A percentile compares a stretch with the other conserved stretches of the same genome.
These are phyloP conservation scores for Ptilonorhynchus violaceus DNA, from an alignment of 2,113 vertebrate genomes.

Conservation along the genomic window DNA sequence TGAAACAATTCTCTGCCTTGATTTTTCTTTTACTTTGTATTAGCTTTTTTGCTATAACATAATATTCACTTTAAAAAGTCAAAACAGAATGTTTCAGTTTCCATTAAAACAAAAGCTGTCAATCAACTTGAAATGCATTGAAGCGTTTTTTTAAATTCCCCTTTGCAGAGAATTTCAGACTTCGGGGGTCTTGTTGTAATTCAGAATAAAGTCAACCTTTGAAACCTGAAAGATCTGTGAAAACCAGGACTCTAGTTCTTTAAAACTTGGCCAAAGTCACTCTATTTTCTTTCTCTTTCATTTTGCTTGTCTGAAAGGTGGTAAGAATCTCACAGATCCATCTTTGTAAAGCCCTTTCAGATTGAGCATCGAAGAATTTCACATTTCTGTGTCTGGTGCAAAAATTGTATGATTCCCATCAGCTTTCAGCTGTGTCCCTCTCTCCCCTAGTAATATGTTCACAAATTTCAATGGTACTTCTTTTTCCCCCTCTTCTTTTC, in stretches of 20 bases:
- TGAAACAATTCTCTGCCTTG: background rate
- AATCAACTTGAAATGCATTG: background rate
- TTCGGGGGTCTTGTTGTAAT: background rate
- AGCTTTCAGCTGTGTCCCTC: background rate
- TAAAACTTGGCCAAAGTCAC: background rate
- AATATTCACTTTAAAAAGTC: background rate
- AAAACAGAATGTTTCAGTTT: background rate
- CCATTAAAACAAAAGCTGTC: constrained; percentile 3
- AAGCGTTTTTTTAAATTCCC: background rate
- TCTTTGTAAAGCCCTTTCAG: background rate
- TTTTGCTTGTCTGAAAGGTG: background rate
- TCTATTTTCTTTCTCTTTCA: background rate
- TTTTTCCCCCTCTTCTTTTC: background rate
- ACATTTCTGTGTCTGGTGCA: background rate
- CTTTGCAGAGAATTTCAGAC: background rate
- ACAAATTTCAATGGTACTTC: background rate
- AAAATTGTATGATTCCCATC: background rate
- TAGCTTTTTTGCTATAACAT: background rate
- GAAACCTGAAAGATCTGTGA: background rate
- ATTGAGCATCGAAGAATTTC: background rate
- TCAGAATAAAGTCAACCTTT: background rate
- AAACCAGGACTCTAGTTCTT: background rate
- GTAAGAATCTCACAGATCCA: background rate
- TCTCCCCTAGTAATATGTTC: background rate
- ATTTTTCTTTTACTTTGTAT: background rate